phyloP scores from a whole-genome alignment of 2,888 invertebrate genomes.

The Graphium colonna region DNA sequence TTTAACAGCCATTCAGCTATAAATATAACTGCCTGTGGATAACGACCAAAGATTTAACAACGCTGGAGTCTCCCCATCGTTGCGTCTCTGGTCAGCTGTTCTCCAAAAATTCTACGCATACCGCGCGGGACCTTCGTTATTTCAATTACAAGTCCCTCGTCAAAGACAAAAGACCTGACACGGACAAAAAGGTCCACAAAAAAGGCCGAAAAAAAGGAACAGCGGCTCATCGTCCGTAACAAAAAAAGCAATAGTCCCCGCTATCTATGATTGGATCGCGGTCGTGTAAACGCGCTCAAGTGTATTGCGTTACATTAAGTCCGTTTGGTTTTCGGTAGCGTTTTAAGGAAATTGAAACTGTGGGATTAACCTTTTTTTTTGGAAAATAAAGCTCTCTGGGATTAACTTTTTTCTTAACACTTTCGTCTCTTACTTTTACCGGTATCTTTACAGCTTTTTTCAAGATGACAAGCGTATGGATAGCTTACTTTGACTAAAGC shows the following conservation, averaged over 20 bases:
- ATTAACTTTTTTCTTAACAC: constrained; percentile 17
- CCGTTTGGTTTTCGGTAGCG: constrained; percentile 69
- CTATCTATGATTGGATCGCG: constrained; percentile 79
- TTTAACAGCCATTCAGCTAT: too few relatives aligned
- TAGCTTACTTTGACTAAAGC: too few relatives aligned
- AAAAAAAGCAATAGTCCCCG: constrained; percentile 54
- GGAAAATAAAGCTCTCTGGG: constrained; percentile 1
- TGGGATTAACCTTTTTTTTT: too few relatives aligned
- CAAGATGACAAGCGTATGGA: too few relatives aligned
- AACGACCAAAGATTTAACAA: too few relatives aligned
- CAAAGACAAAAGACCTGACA: constrained; percentile 78
- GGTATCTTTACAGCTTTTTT: too few relatives aligned
- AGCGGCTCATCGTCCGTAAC: constrained; percentile 50
- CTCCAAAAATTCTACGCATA: constrained; percentile 70
- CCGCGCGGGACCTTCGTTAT: constrained; percentile 71
- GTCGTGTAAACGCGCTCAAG: constrained; percentile 72
- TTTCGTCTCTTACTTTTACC: not conserved
- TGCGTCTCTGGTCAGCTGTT: constrained; percentile 70
- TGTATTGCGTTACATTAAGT: constrained; percentile 63
- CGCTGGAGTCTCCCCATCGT: too few relatives aligned
- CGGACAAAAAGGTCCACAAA: constrained; percentile 48
- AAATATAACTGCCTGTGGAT: too few relatives aligned
- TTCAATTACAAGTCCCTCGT: constrained; percentile 77
- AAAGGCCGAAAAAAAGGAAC: constrained; percentile 37
- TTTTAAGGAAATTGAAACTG: constrained; percentile 49